Conservation (phyloP, 2,888 invertebrate species). For the Rhagophthalmus giganteus region DNA sequence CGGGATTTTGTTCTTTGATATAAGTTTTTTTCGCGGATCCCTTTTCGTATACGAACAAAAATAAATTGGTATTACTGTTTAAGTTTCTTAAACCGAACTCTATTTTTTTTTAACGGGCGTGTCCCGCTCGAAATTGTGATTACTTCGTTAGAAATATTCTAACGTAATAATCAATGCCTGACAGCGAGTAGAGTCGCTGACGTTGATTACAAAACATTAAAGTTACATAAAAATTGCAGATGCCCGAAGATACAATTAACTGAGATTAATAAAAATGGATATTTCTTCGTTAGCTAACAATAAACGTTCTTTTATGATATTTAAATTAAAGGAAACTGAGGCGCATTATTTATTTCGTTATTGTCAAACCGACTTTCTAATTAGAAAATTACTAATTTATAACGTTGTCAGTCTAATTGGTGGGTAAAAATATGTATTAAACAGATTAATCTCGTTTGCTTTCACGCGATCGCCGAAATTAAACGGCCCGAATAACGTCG, state of each 20-base stretch:
- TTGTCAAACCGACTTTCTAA: too few relatives aligned
- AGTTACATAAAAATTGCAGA: constrained; percentile 4
- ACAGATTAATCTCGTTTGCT: neutral
- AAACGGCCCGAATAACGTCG: too few relatives aligned
- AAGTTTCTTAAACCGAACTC: constrained; percentile 35
- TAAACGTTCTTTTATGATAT: too few relatives aligned
- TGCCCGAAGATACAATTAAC: constrained; percentile 6
- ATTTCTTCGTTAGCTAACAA: too few relatives aligned
- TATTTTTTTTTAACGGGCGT: constrained; percentile 28
- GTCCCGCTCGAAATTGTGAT: constrained; percentile 30
- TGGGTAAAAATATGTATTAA: neutral
- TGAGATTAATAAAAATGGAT: too few relatives aligned
- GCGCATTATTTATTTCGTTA: too few relatives aligned
- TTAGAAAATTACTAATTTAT: too few relatives aligned
- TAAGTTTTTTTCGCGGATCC: constrained; percentile 3
- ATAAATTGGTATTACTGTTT: neutral
- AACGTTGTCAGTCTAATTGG: neutral
- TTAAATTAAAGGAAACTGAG: too few relatives aligned
- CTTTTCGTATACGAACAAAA: neutral
- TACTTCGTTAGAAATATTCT: constrained; percentile 34
- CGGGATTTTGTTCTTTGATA: constrained; percentile 24
- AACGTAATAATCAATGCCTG: constrained; percentile 36
- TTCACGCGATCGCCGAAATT: too few relatives aligned
- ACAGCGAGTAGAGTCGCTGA: constrained; percentile 22
- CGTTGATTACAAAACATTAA: constrained; percentile 13